These are phyloP conservation scores for Synergus gifuensis DNA, from an alignment of 2,888 invertebrate genomes.

Conservation along the genomic window DNA sequence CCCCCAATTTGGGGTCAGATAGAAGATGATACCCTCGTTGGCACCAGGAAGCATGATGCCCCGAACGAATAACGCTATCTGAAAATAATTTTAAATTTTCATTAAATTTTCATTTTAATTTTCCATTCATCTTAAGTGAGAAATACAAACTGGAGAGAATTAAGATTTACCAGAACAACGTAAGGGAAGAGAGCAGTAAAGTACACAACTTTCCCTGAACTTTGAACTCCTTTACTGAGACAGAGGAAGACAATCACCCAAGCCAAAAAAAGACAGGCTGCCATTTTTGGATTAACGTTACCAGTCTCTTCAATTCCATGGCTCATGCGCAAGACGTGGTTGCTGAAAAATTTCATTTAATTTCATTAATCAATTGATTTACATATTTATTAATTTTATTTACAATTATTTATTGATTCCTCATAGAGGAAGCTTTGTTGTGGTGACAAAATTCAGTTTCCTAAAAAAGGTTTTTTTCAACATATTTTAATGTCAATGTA, in stretches of 20 bases:
- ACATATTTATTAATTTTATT: too few species aligned
- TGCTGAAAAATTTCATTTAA: conserved; percentile 67
- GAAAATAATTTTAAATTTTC: background rate
- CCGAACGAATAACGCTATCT: conserved; percentile 83
- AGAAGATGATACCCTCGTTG: conserved; percentile 87
- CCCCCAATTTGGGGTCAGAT: conserved; percentile 88
- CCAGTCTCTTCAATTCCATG: conserved; percentile 86
- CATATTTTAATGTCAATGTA: too few species aligned
- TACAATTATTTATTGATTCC: too few species aligned
- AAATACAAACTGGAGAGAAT: too few species aligned
- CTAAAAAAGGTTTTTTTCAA: too few species aligned
- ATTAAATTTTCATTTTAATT: background rate
- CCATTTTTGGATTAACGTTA: conserved; percentile 84
- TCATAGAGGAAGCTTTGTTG: too few species aligned
- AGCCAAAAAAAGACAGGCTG: conserved; percentile 86
- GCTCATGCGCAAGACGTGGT: conserved; percentile 84
- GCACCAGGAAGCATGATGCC: conserved; percentile 90
- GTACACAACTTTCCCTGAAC: conserved; percentile 89
- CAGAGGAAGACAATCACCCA: conserved; percentile 90
- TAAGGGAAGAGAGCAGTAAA: conserved; percentile 89
- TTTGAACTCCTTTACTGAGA: conserved; percentile 88
- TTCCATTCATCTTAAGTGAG: background rate
- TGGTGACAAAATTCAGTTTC: too few species aligned
- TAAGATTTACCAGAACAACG: conserved; percentile 81
- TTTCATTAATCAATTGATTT: background rate